phyloP scores from a whole-genome alignment of 2,797 vertebrate genomes.

The Sebastolobus alascanus region DNA sequence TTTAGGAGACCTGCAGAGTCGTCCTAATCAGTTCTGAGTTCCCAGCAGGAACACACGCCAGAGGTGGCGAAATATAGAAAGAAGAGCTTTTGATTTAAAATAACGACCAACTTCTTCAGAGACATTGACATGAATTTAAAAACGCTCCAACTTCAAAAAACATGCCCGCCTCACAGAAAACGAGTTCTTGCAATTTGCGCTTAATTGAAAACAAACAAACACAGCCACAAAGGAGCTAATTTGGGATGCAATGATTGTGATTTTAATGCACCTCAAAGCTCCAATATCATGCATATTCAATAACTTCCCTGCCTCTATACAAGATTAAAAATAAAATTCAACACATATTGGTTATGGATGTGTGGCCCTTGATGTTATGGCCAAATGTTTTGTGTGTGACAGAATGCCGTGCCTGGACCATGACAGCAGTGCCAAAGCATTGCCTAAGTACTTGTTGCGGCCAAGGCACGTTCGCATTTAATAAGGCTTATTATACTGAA shows the following conservation, averaged over 20 bases:
- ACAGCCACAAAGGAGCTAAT: constrained; percentile 28
- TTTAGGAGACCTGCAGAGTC: constrained; percentile 15
- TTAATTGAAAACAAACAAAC: constrained; percentile 42
- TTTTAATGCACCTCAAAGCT: constrained; percentile 46
- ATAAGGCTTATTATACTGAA: constrained; percentile 25
- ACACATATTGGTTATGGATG: constrained; percentile 49
- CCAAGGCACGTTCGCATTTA: constrained; percentile 49
- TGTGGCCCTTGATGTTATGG: constrained; percentile 45
- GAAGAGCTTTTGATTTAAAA: constrained; percentile 22
- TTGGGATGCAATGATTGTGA: constrained; percentile 40
- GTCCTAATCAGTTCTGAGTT: constrained; percentile 18
- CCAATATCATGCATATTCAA: constrained; percentile 41
- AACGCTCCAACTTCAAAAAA: constrained; percentile 4
- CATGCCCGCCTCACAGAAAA: constrained; percentile 19
- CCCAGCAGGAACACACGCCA: constrained; percentile 15
- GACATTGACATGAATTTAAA: constrained; percentile 9
- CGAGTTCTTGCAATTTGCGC: constrained; percentile 26
- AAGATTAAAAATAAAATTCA: constrained; percentile 41
- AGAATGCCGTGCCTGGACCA: constrained; percentile 33
- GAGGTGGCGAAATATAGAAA: neutral
- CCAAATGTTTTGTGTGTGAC: constrained; percentile 45
- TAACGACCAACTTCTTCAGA: constrained; percentile 2
- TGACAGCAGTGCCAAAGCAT: constrained; percentile 29
- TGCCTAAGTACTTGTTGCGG: constrained; percentile 9
- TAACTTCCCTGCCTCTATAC: constrained; percentile 12